Percentiles rank a stretch among this genome's conserved stretches.
phyloP scores from a whole-genome alignment of 2,113 vertebrate species.

The Oreotrochilus melanogaster region DNA sequence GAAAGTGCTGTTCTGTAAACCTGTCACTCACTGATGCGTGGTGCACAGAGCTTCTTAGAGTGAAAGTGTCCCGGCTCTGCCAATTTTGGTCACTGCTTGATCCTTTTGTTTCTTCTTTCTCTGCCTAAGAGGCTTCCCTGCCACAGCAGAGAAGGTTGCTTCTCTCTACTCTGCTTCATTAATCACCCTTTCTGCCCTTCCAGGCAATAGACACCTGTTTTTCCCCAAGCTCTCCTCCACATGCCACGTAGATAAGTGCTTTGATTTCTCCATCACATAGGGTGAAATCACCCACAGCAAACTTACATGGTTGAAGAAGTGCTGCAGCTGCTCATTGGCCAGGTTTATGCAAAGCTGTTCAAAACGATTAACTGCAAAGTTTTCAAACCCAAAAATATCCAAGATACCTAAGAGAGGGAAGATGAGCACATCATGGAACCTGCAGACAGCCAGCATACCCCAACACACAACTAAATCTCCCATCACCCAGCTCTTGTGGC shows the following conservation, averaged over 20 bases:
- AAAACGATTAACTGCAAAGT: conserved; percentile 81
- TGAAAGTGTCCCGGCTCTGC: not conserved
- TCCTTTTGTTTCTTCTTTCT: not conserved
- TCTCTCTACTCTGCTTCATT: not conserved
- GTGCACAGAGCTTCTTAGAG: not conserved
- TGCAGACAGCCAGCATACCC: not conserved
- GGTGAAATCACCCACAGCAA: not conserved
- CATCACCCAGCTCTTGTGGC: not conserved
- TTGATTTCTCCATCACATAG: not conserved
- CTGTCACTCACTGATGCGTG: not conserved
- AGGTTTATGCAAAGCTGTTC: conserved; percentile 86
- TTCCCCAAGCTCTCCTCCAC: not conserved
- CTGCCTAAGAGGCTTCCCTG: not conserved
- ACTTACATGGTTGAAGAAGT: conserved; percentile 84
- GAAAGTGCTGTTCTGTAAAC: not conserved
- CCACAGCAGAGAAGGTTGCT: not conserved
- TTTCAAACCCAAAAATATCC: conserved; percentile 86
- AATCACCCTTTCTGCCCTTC: not conserved
- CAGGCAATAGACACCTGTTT: not conserved
- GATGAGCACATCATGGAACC: not conserved
- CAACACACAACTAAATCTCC: not conserved
- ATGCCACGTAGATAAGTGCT: not conserved
- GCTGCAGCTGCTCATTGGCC: conserved; percentile 85
- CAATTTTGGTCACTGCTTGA: not conserved
- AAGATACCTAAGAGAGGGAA: conserved; percentile 74